These are phyloP conservation scores for Pseudocheirus occidentalis DNA, from an alignment of 2,797 vertebrate species.

Conservation along the genomic window DNA sequence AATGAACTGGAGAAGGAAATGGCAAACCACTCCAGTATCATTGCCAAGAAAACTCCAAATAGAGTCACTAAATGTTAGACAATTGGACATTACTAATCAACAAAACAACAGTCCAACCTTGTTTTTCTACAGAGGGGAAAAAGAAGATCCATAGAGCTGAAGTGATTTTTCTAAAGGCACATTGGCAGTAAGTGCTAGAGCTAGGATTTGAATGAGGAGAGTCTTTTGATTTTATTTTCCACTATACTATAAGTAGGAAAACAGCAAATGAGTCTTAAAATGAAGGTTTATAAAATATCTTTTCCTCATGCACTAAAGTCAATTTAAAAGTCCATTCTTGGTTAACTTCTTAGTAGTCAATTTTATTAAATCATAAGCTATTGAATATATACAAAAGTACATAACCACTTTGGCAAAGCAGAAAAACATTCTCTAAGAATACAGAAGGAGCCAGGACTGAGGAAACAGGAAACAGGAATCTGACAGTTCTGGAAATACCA, in stretches of 20 bases:
- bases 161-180: neutral
- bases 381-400: conserved; percentile 46
- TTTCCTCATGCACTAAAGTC: conserved; percentile 37
- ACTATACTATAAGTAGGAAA: conserved; percentile 35
- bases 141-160: neutral
- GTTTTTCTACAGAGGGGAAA: neutral
- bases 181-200: neutral
- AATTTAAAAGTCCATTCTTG: conserved; percentile 62
- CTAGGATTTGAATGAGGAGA: neutral
- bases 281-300: no score
- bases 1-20: neutral
- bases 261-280: conserved; percentile 55
- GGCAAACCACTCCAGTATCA: neutral
- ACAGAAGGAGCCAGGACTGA: neutral
- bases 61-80: neutral
- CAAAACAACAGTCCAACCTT: neutral
- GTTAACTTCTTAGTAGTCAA: conserved; percentile 53
- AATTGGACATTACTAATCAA: neutral
- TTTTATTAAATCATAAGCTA: conserved; percentile 36
- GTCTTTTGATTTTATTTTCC: neutral
- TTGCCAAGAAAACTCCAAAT: neutral
- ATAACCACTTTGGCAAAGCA: conserved; percentile 35
- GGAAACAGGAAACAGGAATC: conserved; percentile 8
- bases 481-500: conserved; percentile 37
- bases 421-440: conserved; percentile 18